Percentiles rank a stretch among this genome's conserved stretches.
Conservation (phyloP, 2,113 vertebrate genomes). For the Cyanoramphus novaezelandiae region DNA sequence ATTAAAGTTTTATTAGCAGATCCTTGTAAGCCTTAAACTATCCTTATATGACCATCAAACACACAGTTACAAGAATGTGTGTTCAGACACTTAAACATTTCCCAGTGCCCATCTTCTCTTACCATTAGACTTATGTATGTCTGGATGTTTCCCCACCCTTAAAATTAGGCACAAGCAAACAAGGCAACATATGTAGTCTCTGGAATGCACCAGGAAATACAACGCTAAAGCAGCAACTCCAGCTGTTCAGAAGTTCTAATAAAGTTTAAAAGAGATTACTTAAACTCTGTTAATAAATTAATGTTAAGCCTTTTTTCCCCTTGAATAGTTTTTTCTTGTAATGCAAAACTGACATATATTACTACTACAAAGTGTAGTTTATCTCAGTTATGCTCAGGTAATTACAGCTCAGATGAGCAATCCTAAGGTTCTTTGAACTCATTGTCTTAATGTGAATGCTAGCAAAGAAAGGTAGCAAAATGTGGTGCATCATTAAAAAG, state of each 20-base stretch:
- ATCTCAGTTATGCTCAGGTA: background rate
- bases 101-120: background rate
- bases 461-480: background rate
- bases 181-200: background rate
- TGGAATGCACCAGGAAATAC: background rate
- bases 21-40: background rate
- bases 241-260: background rate
- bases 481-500: background rate
- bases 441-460: background rate
- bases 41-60: background rate
- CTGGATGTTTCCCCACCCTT: background rate
- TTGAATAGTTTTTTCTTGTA: background rate
- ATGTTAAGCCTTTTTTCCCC: background rate
- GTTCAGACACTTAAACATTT: background rate
- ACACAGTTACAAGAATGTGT: background rate
- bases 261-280: background rate
- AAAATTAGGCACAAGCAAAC: background rate
- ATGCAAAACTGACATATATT: background rate
- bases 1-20: slow-evolving; percentile 35
- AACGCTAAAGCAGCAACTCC: background rate
- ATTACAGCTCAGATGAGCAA: background rate
- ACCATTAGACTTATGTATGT: background rate
- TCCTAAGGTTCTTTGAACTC: background rate
- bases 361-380: background rate
- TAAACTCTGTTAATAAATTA: background rate